Percentiles rank a stretch among this genome's conserved stretches.
Conservation (phyloP, 1,140 invertebrate species). For the Teleogryllus occipitalis region DNA sequence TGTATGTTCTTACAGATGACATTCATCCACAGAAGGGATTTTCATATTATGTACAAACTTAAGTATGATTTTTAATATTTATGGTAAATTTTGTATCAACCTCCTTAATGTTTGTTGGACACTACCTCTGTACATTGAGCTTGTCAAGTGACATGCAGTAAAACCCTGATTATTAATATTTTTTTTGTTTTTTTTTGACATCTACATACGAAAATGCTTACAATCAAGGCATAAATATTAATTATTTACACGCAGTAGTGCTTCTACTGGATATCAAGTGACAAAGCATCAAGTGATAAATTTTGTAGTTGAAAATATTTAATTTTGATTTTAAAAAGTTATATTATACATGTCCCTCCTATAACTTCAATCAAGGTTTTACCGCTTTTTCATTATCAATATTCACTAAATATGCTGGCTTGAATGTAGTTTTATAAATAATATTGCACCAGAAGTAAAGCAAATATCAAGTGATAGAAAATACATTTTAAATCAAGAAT, state of each 20-base stretch:
- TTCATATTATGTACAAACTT: slow-evolving; percentile 23
- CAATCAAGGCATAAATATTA: not conserved
- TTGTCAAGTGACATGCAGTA: slow-evolving; percentile 24
- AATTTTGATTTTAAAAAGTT: slow-evolving; percentile 1
- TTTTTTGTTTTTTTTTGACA: not conserved
- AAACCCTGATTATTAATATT: not conserved
- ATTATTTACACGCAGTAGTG: not conserved
- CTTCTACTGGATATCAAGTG: slow-evolving; percentile 13
- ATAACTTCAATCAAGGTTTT: not conserved
- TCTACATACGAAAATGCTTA: not conserved
- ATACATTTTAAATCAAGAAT: slow-evolving; percentile 10
- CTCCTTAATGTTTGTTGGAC: slow-evolving; percentile 26
- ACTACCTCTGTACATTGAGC: slow-evolving; percentile 31
- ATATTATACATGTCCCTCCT: slow-evolving; percentile 11
- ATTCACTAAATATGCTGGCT: slow-evolving; percentile 28
- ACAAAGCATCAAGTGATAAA: not conserved
- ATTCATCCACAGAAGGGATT: slow-evolving; percentile 17
- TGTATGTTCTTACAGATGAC: slow-evolving; percentile 23
- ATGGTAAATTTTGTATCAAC: slow-evolving; percentile 13
- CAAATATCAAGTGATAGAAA: slow-evolving; percentile 11
- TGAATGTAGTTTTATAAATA: slow-evolving; percentile 18
- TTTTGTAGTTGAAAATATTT: slow-evolving; percentile 2
- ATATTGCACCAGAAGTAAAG: slow-evolving; percentile 24
- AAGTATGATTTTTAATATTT: slow-evolving; percentile 22
- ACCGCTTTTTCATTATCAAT: slow-evolving; percentile 13